These are phyloP conservation scores for Semnornis frantzii DNA, from an alignment of 2,113 vertebrate genomes.

Conservation along the genomic window DNA sequence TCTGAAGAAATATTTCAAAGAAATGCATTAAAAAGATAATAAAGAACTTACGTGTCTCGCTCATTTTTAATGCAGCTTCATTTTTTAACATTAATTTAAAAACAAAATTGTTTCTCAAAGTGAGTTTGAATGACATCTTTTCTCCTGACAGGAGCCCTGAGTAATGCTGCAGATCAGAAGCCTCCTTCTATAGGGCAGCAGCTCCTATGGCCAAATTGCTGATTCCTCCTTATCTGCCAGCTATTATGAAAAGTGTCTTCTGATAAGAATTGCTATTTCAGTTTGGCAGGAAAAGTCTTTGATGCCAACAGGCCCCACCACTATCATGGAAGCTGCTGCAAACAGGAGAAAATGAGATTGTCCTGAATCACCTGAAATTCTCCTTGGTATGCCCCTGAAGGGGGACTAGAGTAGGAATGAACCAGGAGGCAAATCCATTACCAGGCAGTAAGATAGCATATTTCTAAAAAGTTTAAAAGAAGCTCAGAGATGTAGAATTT, in stretches of 20 bases:
- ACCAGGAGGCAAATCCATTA: background rate
- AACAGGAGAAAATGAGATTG: background rate
- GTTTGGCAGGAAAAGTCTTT: background rate
- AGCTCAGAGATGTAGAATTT: background rate
- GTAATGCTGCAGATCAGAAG: background rate
- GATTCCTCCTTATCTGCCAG: background rate
- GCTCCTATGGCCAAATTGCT: background rate
- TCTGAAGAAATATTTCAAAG: slow-evolving; percentile 74
- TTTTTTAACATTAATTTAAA: background rate
- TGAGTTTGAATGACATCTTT: background rate
- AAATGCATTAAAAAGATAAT: slow-evolving; percentile 10
- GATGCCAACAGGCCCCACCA: background rate
- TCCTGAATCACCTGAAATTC: background rate
- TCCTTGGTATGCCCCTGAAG: background rate
- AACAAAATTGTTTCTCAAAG: background rate
- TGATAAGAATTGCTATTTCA: background rate
- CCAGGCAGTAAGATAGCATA: background rate
- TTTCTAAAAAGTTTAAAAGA: background rate
- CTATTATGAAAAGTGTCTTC: background rate
- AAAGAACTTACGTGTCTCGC: background rate
- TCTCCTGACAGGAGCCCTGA: background rate
- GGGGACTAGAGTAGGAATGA: background rate
- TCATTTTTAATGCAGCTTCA: background rate
- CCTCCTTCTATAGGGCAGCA: background rate
- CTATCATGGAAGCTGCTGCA: background rate